Percentiles rank a stretch among this genome's conserved stretches.
phyloP scores from a whole-genome alignment of 35 echinoderm and acorn worm genomes.

The Ophioderma brevispina region DNA sequence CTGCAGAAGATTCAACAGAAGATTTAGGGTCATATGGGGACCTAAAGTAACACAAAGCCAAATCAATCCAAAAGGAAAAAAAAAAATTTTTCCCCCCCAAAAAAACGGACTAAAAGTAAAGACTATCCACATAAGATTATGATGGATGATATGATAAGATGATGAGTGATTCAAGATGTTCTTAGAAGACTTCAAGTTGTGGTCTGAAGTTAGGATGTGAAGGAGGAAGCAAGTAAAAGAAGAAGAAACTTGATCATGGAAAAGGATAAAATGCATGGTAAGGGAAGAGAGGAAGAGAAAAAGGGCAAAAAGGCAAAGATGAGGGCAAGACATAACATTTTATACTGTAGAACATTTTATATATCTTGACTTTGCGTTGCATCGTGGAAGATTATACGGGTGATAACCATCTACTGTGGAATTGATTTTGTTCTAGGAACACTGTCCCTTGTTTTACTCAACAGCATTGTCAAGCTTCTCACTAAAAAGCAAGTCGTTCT shows the following conservation, averaged over 20 bases:
- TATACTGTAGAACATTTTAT: too few relatives aligned
- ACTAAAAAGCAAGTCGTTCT: too few relatives aligned
- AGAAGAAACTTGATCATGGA: background rate
- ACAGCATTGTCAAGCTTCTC: too few relatives aligned
- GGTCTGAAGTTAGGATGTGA: slow-evolving; percentile 62
- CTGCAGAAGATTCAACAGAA: slow-evolving; percentile 23
- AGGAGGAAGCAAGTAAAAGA: slow-evolving; percentile 20
- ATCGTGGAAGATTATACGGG: too few relatives aligned
- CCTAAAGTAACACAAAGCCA: slow-evolving; percentile 7
- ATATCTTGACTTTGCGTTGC: too few relatives aligned
- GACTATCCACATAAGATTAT: slow-evolving; percentile 4
- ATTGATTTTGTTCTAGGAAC: too few relatives aligned
- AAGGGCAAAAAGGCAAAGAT: background rate
- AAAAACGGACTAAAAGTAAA: slow-evolving; percentile 19
- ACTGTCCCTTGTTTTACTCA: too few relatives aligned
- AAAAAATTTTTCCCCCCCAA: background rate
- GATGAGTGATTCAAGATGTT: slow-evolving; percentile 80
- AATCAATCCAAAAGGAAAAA: slow-evolving; percentile 17
- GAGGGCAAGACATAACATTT: too few relatives aligned
- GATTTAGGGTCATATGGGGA: slow-evolving; percentile 37
- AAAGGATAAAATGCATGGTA: background rate
- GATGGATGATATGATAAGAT: slow-evolving; percentile 52
- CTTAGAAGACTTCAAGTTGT: slow-evolving; percentile 80
- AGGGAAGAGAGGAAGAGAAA: background rate
- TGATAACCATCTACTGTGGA: too few relatives aligned